A percentile compares a stretch with the other conserved stretches of the same genome.
Evolutionary conservation across 2,113 vertebrate species (phyloP).

Genomic region (Labeo rohita): DNA sequence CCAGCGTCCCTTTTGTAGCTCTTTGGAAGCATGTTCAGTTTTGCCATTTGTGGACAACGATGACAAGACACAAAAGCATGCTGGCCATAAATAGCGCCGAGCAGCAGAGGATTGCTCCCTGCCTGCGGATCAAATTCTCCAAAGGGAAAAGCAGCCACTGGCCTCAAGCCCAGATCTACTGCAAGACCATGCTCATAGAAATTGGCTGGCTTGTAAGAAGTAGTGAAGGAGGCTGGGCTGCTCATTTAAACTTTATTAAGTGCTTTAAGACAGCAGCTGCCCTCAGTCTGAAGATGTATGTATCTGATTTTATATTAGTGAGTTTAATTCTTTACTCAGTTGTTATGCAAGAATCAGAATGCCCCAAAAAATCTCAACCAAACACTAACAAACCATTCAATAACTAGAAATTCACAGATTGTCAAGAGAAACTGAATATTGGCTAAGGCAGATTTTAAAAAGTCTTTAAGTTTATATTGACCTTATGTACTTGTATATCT

Average conservation of each 20-base stretch:
- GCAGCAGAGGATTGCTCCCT: constrained; percentile 83
- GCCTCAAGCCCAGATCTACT: constrained; percentile 75
- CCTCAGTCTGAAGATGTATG: neutral
- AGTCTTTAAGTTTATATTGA: neutral
- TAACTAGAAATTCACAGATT: neutral
- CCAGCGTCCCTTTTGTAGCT: constrained; percentile 75
- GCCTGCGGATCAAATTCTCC: constrained; percentile 88
- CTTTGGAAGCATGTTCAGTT: constrained; percentile 85
- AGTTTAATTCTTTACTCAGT: neutral
- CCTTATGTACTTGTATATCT: neutral
- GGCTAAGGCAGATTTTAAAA: neutral
- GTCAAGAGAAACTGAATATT: neutral
- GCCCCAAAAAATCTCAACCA: neutral
- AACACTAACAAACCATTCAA: neutral
- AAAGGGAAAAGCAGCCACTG: constrained; percentile 81
- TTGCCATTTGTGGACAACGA: constrained; percentile 93
- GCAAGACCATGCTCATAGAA: constrained; percentile 66
- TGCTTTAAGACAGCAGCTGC: neutral
- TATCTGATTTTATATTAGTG: neutral
- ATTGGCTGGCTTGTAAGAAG: constrained; percentile 58
- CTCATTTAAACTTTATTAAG: constrained; percentile 42
- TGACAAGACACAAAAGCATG: constrained; percentile 96
- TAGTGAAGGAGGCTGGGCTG: neutral
- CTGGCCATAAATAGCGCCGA: constrained; percentile 93
- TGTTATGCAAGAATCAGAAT: neutral